Conservation (phyloP, 2,797 vertebrate species). For the Phataginus tetradactyla region DNA sequence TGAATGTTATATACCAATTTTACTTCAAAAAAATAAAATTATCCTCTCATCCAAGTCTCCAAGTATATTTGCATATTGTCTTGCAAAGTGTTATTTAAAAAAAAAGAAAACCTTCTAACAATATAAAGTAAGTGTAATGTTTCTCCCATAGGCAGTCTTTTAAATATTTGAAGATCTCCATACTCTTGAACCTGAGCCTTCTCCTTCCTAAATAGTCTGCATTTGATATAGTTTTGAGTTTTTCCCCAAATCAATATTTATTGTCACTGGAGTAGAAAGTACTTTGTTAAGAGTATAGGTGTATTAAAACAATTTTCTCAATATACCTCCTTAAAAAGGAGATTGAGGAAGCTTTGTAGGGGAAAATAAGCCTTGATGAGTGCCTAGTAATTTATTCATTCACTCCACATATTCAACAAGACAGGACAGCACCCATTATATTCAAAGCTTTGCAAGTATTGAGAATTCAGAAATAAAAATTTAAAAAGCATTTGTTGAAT, state of each 20-base stretch:
- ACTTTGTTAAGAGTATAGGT: background rate
- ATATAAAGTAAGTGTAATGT: background rate
- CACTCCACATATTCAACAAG: background rate
- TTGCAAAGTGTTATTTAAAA: background rate
- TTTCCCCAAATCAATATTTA: slow-evolving; percentile 4
- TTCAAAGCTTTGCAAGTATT: background rate
- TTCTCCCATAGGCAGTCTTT: background rate
- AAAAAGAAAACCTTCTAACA: background rate
- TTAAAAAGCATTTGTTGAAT: background rate
- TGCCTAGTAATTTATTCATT: background rate
- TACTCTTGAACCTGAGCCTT: background rate
- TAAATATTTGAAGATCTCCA: background rate
- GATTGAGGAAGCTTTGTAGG: background rate
- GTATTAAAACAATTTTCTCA: slow-evolving; percentile 37
- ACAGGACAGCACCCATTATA: background rate
- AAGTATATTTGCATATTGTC: background rate
- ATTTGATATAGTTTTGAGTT: background rate
- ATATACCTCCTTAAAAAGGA: background rate
- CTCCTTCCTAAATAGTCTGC: background rate
- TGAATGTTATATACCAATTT: background rate
- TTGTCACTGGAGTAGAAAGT: background rate
- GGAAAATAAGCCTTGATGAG: slow-evolving; percentile 5
- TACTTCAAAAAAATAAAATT: background rate
- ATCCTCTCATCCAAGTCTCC: background rate
- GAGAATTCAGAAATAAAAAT: slow-evolving; percentile 1